Evolutionary conservation across 2,113 vertebrate species (phyloP), one percentile per base, ranked within the genome.

Genomic region (Morone saxatilis): DNA sequence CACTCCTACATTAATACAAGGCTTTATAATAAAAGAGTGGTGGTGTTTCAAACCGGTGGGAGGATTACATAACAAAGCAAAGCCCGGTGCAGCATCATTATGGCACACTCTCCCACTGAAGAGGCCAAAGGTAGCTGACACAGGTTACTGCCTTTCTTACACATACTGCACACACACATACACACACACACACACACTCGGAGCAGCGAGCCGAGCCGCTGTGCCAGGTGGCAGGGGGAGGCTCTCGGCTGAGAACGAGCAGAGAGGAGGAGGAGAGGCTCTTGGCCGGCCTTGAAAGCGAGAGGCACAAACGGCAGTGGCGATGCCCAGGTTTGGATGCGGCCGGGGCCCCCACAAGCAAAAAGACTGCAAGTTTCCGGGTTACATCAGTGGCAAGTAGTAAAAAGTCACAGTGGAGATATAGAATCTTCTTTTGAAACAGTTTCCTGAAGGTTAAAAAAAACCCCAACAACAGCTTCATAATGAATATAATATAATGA

Each of bases 261-360:
- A 74, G 66, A 81, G 83, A 84, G 80, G 78, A 78, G 76, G 80
- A 81, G 89, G 91, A 93, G 92, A 93, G 86, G 85, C 88, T 91
- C 88, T 94, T 95, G 94, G 94, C 91, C 80, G 89, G 88, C 92
- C 90, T 93, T 94, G 92, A 94, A 94, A 94, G 93, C 76, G 79
- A 89, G 91, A 91, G 88, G 89, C 90, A 89, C 88, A 91, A 91
- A 89, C 91, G 75, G 85, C 80, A 45, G 79, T 74, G 76, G 73
- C 88, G 70, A 71, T 92, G 92, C 93, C 89, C 90, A 88, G 93
- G 90, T 92, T 88, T 91, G 89, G 91, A 92, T 59, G 85, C 20
- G 54, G 88, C 84, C 63, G 81, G 79, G 90, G 92, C n/a, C n/a
- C 72, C 84, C 83, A 89, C 68, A 1, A 76, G 63, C 79, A 66